Conservation (phyloP, 2,888 invertebrate genomes). For the Endotricha flammealis region DNA sequence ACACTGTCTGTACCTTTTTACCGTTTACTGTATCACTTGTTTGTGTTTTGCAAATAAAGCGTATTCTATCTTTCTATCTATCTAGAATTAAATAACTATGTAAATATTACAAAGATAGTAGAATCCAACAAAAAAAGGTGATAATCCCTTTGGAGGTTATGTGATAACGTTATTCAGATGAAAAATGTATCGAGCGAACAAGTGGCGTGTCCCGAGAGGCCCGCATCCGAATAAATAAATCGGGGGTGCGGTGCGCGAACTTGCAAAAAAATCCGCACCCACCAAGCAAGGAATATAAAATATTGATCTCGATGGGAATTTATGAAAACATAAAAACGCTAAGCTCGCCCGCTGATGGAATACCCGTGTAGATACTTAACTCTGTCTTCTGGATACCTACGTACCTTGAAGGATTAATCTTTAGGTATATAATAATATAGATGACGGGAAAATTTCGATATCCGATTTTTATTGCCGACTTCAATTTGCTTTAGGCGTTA, state of each 20-base stretch:
- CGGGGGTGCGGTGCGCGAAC: slow-evolving; percentile 40
- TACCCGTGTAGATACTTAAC: slow-evolving; percentile 39
- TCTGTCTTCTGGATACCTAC: slow-evolving; percentile 5
- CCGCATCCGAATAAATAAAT: slow-evolving; percentile 55
- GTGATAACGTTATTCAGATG: slow-evolving; percentile 65
- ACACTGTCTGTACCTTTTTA: too few relatives aligned
- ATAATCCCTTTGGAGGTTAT: too few relatives aligned
- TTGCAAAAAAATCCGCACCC: slow-evolving; percentile 54
- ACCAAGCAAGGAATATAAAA: slow-evolving; percentile 74
- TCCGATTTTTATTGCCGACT: slow-evolving; percentile 26
- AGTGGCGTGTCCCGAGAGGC: slow-evolving; percentile 57
- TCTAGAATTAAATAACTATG: too few relatives aligned
- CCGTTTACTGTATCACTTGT: too few relatives aligned
- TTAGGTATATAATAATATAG: too few relatives aligned
- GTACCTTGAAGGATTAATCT: background rate
- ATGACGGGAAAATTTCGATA: slow-evolving; percentile 26
- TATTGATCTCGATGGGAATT: slow-evolving; percentile 71
- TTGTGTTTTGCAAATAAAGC: too few relatives aligned
- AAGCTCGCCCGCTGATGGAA: slow-evolving; percentile 58
- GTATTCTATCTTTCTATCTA: too few relatives aligned
- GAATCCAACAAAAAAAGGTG: too few relatives aligned
- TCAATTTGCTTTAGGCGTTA: slow-evolving; percentile 17
- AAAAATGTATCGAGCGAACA: slow-evolving; percentile 64
- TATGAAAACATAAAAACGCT: slow-evolving; percentile 72
- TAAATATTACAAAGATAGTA: too few relatives aligned